These are phyloP conservation scores for Copidosoma floridanum DNA, from an alignment of 1,140 invertebrate genomes.

Conservation along the genomic window DNA sequence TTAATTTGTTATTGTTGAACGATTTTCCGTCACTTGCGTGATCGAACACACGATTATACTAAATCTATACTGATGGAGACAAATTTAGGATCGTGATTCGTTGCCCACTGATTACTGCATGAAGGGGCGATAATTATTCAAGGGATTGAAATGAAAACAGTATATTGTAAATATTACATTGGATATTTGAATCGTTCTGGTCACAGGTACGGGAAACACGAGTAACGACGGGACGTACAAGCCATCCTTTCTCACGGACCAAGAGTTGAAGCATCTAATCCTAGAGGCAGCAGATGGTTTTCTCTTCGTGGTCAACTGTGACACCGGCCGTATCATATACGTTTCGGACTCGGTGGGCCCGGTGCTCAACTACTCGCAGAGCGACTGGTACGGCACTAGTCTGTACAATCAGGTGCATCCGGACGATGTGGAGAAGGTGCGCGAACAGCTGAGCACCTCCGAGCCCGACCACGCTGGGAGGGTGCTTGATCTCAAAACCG, in stretches of 20 bases:
- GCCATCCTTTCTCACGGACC: slow-evolving; percentile 97
- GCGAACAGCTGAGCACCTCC: slow-evolving; percentile 95
- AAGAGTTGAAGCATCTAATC: slow-evolving; percentile 98
- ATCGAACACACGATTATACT: too few species aligned
- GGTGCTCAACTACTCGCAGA: slow-evolving; percentile 93
- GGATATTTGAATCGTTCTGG: too few species aligned
- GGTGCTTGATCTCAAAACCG: slow-evolving; percentile 96
- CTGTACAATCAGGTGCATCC: slow-evolving; percentile 96
- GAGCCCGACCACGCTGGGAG: slow-evolving; percentile 95
- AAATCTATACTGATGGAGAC: too few species aligned
- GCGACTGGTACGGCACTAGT: slow-evolving; percentile 95
- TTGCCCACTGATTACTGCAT: too few species aligned
- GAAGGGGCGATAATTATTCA: too few species aligned
- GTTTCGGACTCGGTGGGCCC: slow-evolving; percentile 98
- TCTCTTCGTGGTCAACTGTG: slow-evolving; percentile 97
- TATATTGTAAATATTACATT: too few species aligned
- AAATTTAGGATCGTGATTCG: too few species aligned
- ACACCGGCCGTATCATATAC: slow-evolving; percentile 95
- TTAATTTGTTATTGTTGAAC: too few species aligned
- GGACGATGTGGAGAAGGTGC: slow-evolving; percentile 97
- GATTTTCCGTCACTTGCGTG: too few species aligned
- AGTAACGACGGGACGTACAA: slow-evolving; percentile 93
- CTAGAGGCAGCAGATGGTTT: slow-evolving; percentile 99
- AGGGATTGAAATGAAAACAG: too few species aligned
- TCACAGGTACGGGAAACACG: slow-evolving; percentile 88